phyloP scores from a whole-genome alignment of 2,797 vertebrate genomes.

The Alca torda region DNA sequence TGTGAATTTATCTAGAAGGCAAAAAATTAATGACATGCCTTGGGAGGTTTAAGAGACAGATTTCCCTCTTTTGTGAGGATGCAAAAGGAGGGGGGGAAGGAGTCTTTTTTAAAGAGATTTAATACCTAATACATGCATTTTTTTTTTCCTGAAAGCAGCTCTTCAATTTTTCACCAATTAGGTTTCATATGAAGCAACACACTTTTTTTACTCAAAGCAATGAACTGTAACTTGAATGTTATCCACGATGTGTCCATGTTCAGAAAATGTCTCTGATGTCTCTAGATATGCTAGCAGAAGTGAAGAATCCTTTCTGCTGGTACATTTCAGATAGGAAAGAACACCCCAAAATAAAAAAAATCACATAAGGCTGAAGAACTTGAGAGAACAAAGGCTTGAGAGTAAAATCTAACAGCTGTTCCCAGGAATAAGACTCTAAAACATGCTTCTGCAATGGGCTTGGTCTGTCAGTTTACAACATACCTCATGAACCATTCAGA shows the following conservation, averaged over 20 bases:
- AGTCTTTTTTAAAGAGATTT: neutral
- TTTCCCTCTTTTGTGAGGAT: neutral
- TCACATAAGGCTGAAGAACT: neutral
- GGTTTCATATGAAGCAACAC: neutral
- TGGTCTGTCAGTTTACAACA: neutral
- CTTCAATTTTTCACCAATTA: neutral
- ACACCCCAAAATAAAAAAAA: neutral
- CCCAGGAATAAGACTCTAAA: neutral
- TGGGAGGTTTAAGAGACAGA: neutral
- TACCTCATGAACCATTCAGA: neutral
- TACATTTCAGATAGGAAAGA: neutral
- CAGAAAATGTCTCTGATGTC: neutral
- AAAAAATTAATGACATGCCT: accelerated
- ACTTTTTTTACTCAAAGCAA: neutral
- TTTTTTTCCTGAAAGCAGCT: neutral
- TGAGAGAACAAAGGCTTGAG: neutral
- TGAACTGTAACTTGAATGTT: neutral
- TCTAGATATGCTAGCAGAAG: neutral
- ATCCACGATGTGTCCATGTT: neutral
- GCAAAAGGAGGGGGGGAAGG: neutral
- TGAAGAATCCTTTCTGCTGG: neutral
- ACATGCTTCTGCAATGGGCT: neutral
- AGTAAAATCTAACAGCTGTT: neutral
- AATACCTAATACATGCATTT: neutral
- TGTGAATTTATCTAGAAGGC: neutral